Base-by-base conservation (phyloP, 2,113 vertebrate species). In the Rhodinocichla rosea region DNA sequence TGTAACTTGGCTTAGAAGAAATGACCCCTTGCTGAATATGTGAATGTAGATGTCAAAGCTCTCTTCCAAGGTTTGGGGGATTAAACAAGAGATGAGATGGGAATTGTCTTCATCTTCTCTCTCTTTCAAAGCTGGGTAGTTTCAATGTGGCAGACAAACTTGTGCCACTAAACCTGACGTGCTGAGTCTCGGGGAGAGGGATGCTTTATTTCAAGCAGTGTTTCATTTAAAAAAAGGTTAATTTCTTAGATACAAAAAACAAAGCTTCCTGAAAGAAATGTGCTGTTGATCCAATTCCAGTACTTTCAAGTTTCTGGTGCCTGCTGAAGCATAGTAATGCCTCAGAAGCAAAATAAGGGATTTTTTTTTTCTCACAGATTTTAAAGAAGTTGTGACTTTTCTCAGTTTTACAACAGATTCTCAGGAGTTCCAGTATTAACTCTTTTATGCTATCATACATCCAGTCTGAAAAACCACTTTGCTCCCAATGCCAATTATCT, bases 371-470 rank as follows among this genome's bases (percentile, higher is more conserved):
- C 84, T 84, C 69, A 74, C 37, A 93, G 42, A 89, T 50, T 88
- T 50, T 79, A 52, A 83, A 87, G 60, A 86, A 94, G 55, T 85
- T 95, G 49, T 92, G 94, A 92, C 63, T 60, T 95, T 93, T 97
- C 62, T 94, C 33, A 87, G 94, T 88, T 95, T 86, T 35, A 20
- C 75, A 93, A 69, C 50, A 81, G 47, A 59, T 83, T 94, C 55
- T 95, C 83, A 90, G 82, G 88, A 87, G 83, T 93, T 94, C n/a
- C 35, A 92, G 64, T 13, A 82, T 88, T 91, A 89, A 79, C 57
- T 96, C 68, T 79, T 92, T 35, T 67, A 33, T 87, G 17, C n/a
- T 91, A 23, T 70, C 7, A 7, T 60, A 83, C n/a, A 47, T 60
- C 70, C 74, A 88, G 90, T 80, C 64, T 70, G 89, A 94, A 95